Conservation (phyloP, 2,113 vertebrate genomes). For the Dicerorhinus sumatrensis region DNA sequence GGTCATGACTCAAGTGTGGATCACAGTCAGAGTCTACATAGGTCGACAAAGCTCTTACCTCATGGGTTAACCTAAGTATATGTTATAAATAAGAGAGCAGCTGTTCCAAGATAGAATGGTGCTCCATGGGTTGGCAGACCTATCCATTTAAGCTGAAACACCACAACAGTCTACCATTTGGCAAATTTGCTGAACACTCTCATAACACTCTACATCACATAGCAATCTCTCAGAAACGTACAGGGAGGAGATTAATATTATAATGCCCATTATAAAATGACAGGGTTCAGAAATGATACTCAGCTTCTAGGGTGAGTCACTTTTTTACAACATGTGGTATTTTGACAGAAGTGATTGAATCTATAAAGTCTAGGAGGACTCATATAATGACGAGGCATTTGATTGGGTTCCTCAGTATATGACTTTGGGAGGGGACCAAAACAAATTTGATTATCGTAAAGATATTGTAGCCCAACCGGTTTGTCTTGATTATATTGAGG, state of each 20-base stretch:
- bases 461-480: no score
- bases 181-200: no score
- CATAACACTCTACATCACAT: accelerated
- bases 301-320: accelerated
- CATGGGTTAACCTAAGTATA: accelerated
- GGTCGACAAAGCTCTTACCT: not conserved
- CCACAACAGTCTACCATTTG: not conserved
- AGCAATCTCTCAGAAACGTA: not conserved
- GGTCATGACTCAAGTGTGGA: not conserved
- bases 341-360: not conserved
- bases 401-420: not conserved
- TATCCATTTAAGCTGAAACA: not conserved
- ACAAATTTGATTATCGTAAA: not conserved
- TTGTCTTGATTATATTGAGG: not conserved
- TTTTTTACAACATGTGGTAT: not conserved
- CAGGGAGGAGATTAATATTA: accelerated
- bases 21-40: accelerated
- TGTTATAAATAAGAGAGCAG: not conserved
- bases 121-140: accelerated
- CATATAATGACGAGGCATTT: not conserved
- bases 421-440: not conserved
- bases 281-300: not conserved
- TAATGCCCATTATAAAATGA: accelerated
- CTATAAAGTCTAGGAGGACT: not conserved
- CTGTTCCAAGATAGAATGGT: accelerated